Evolutionary conservation across 2,797 vertebrate species (phyloP), one percentile per base, ranked within the genome.

Genomic region (Neopelma chrysocephalum): DNA sequence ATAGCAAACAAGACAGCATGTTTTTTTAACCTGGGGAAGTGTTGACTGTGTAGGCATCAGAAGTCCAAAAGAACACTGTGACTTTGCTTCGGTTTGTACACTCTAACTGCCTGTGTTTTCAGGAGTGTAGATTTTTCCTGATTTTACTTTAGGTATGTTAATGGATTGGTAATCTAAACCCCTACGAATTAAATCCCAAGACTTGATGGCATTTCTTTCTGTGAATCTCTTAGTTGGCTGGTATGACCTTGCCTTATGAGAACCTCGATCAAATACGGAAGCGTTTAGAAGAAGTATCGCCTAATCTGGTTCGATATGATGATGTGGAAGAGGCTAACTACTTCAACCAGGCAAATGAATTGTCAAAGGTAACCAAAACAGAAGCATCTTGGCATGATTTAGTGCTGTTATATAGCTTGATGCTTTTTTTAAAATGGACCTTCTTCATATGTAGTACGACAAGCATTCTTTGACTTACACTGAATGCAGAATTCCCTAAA

Each of bases 271-370:
- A 99, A 97, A 98, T 99, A 54, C 98, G 99, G 77, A 97, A 97
- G 73, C 98, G 99, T 92, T 96, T 99, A 53, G 98, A 98, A 26
- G 99, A 99, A 93, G 99, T 99, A 16, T 98, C 99, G 73, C 99
- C 99, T 82, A 99, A 99, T 94, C 98, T 99, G 96, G 98, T 99
- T 68, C 98, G 99, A 34, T 99, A 99, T 0, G 98, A 99, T 90
- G 99, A 99, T 32, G 97, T 99, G 13, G 99, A 99, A 96, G 98
- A 98, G 92, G 99, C 99, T 3, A 99, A 99, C 98, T 99, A 99
- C 97, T 99, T 99, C 97, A 99, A 95, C 91, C 99, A 99, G 97
- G 98, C 99, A 73, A 98, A 97, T 70, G 99, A 99, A 84, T 98
- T 99, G 21, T 97, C 99, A 38, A 97, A 98, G 99, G 99, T 99